phyloP scores from a whole-genome alignment of 2,888 invertebrate species.

The Hypolimnas misippus region DNA sequence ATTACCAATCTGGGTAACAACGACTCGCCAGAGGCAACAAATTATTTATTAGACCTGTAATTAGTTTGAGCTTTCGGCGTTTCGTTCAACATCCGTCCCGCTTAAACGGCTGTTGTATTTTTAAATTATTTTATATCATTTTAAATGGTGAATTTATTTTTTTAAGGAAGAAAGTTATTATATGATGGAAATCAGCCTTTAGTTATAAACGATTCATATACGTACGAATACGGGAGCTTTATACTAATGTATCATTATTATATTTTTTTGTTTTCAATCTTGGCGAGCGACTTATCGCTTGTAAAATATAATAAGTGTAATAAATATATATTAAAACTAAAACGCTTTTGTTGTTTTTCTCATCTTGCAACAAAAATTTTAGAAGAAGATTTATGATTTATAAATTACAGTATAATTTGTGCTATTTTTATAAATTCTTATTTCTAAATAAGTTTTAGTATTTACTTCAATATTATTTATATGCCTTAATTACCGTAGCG shows the following conservation, averaged over 20 bases:
- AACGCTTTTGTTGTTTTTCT: not conserved
- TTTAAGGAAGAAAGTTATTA: constrained; percentile 25
- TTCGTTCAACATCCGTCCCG: constrained; percentile 39
- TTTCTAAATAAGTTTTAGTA: no score
- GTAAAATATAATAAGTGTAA: not conserved
- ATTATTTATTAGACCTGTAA: constrained; percentile 49
- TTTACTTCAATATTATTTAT: no score
- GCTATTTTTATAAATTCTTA: no score
- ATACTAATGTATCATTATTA: constrained; percentile 17
- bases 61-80: constrained; percentile 43
- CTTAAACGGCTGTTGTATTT: constrained; percentile 27
- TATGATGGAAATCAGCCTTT: constrained; percentile 30
- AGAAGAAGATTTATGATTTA: no score
- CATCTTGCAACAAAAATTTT: not conserved
- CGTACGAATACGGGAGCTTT: constrained; percentile 24
- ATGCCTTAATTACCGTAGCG: no score
- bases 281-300: not conserved
- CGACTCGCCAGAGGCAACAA: constrained; percentile 53
- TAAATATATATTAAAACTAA: not conserved
- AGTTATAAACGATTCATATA: constrained; percentile 20
- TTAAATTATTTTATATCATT: constrained; percentile 36
- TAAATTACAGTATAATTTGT: no score
- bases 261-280: not conserved
- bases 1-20: constrained; percentile 74
- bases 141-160: constrained; percentile 22